Evolutionary conservation across 2,888 invertebrate species (phyloP).

Genomic region (Brachyopa scutellaris): DNA sequence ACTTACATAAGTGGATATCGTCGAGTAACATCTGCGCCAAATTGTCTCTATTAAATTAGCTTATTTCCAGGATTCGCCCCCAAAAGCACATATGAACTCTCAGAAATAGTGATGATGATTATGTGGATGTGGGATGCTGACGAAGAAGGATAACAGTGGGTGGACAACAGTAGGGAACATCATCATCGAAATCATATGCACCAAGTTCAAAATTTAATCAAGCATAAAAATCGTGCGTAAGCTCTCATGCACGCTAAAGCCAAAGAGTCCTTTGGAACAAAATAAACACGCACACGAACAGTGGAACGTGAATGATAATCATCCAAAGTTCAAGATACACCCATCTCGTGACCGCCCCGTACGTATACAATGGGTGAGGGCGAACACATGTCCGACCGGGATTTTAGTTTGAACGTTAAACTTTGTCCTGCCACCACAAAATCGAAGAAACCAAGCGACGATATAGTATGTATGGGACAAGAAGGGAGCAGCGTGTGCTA

Average conservation of each 20-base stretch:
- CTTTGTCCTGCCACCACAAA: constrained; percentile 54
- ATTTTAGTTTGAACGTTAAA: constrained; percentile 46
- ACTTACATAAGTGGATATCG: too few relatives aligned
- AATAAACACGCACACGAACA: neutral
- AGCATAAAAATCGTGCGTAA: constrained; percentile 59
- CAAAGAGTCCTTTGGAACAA: neutral
- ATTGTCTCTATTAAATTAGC: constrained; percentile 38
- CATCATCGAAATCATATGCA: constrained; percentile 51
- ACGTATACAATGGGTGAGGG: neutral
- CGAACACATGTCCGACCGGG: constrained; percentile 35
- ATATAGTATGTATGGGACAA: too few relatives aligned
- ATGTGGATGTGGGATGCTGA: constrained; percentile 24
- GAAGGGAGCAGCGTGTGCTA: neutral
- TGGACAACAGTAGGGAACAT: neutral
- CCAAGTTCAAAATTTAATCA: constrained; percentile 59
- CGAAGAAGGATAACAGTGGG: constrained; percentile 20
- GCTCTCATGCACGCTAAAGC: neutral
- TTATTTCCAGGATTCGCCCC: constrained; percentile 18
- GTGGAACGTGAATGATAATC: neutral
- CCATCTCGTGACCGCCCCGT: too few relatives aligned
- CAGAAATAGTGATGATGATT: constrained; percentile 17
- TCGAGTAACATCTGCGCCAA: constrained; percentile 32
- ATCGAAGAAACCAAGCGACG: neutral
- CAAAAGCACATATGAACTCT: constrained; percentile 29
- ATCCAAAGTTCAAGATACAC: constrained; percentile 15